Evolutionary conservation across 2,888 invertebrate genomes (phyloP).

Genomic region (Amphipoea oculea): DNA sequence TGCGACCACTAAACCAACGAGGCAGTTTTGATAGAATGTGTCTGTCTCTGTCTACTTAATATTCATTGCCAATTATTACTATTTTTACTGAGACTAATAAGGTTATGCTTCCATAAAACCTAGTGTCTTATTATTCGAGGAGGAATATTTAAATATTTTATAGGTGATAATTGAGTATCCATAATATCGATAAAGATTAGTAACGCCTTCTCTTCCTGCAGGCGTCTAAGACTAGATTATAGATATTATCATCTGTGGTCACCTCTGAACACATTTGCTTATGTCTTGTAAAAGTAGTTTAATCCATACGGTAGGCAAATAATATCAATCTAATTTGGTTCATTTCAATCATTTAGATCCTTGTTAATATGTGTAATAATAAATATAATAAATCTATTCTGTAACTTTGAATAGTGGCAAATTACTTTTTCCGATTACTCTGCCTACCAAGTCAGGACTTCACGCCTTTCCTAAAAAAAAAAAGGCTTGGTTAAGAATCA

Average conservation of each 20-base stretch:
- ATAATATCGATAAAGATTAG: constrained; percentile 4
- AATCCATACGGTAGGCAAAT: too few relatives aligned
- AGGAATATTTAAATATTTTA: constrained; percentile 19
- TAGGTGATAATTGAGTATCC: constrained; percentile 21
- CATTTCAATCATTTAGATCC: background rate
- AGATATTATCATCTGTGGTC: background rate
- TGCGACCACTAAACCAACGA: too few relatives aligned
- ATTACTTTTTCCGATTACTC: background rate
- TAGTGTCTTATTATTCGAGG: too few relatives aligned
- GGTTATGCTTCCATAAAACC: background rate
- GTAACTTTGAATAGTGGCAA: background rate
- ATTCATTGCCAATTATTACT: constrained; percentile 1
- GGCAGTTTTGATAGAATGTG: too few relatives aligned
- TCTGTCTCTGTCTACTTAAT: too few relatives aligned
- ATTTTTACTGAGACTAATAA: background rate
- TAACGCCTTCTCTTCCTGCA: constrained; percentile 18
- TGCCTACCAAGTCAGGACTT: background rate
- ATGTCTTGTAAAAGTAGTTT: background rate
- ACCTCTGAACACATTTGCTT: background rate
- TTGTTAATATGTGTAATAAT: background rate
- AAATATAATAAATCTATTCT: background rate
- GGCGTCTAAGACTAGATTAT: background rate
- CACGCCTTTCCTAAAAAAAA: background rate
- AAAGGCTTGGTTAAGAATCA: background rate
- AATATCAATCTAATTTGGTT: too few relatives aligned